These are phyloP conservation scores for Drosophila bunnanda DNA, from an alignment of 2,888 invertebrate species.

Conservation along the genomic window DNA sequence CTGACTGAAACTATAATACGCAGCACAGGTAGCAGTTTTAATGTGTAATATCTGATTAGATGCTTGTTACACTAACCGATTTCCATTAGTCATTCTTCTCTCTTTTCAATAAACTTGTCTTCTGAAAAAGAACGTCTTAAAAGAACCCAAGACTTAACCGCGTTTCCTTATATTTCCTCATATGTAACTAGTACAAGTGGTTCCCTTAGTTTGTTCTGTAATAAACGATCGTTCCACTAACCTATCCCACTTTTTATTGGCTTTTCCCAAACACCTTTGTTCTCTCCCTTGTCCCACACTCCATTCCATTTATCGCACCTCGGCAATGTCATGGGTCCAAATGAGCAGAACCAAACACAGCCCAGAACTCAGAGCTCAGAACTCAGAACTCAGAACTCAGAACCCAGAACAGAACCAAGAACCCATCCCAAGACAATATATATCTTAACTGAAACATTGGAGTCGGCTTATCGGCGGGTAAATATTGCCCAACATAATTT, in stretches of 20 bases:
- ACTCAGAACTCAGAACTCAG: conserved; percentile 2
- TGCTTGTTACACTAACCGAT: background rate
- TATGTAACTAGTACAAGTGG: background rate
- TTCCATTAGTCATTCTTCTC: background rate
- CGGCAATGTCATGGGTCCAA: conserved; percentile 45
- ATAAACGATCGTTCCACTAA: conserved; percentile 44
- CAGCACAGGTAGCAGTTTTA: background rate
- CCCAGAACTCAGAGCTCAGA: conserved; percentile 6
- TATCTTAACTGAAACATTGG: conserved; percentile 51
- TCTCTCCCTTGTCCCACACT: background rate
- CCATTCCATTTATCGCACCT: conserved; percentile 38
- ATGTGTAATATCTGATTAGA: background rate
- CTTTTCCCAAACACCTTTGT: conserved; percentile 28
- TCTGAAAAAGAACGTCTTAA: background rate
- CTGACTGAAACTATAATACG: too few species aligned
- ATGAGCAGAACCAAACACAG: conserved; percentile 24
- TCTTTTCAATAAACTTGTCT: background rate
- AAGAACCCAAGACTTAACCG: background rate
- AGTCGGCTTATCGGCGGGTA: conserved; percentile 51
- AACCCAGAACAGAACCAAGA: background rate
- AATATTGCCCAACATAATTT: conserved; percentile 76
- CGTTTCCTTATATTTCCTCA: background rate
- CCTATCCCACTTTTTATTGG: conserved; percentile 56
- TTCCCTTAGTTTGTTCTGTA: conserved; percentile 7
- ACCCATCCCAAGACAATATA: conserved; percentile 39